Evolutionary conservation across 2,797 vertebrate genomes (phyloP), one percentile per base, ranked within the genome.

Genomic region (Poeciliopsis gracilis): DNA sequence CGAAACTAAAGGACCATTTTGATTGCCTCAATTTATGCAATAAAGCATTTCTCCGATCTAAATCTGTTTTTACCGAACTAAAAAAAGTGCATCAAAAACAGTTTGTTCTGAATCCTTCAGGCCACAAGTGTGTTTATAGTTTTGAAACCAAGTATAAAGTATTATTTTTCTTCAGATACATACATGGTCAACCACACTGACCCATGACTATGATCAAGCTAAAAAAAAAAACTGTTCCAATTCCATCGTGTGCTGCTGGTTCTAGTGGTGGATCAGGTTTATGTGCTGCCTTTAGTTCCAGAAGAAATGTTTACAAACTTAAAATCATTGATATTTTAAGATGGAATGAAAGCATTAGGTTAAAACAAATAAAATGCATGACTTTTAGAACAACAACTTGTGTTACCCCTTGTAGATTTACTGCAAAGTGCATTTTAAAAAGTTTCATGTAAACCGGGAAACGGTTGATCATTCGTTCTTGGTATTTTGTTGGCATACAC

Each of bases 241-340:
- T 72, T 77, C 69, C 53, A 72, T 3, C n/a, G 4, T 45, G 23
- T 11, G 8, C 41, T 72, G 72, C 51, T 57, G 41, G 45, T 6
- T 69, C 30, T 77, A 25, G 38, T 45, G 66, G 12, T n/a, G 28
- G 28, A 72, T 61, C 43, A 57, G 18, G 38, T 77, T 71, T 72
- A 36, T 9, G 16, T 15, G 15, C n/a, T 30, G 7, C 63, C 30
- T 55, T 38, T 61, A 61, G 15, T 55, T 55, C 28, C 25, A 28
- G 4, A 16, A 76, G 20, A 49, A 49, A 41, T 7, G 10, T 23
- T 25, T 49, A 72, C 46, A 72, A 72, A 49, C 30, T 72, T 23
- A 47, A 28, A 16, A 23, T 33, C 10, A 12, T 36, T 33, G 18
- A 73, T 13, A 41, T 69, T 69, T 69, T 69, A 23, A 33, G 72